A percentile compares a stretch with the other conserved stretches of the same genome.
These are phyloP conservation scores for Onychorhynchus coronatus DNA, from an alignment of 2,113 vertebrate genomes.

Conservation along the genomic window DNA sequence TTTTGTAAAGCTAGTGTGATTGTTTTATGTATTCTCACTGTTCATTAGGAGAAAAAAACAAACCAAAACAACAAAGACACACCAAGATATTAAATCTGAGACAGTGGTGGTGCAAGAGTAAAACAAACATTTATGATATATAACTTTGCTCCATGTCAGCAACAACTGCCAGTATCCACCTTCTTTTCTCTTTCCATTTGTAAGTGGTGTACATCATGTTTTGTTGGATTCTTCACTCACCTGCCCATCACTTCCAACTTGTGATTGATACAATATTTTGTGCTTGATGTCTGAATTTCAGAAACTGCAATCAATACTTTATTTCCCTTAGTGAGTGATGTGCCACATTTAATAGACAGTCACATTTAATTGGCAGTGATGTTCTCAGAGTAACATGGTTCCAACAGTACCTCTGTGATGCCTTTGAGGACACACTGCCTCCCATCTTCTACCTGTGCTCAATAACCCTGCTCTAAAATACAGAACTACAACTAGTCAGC, in stretches of 20 bases:
- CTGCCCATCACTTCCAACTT: neutral
- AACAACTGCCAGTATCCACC: neutral
- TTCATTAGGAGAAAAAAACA: neutral
- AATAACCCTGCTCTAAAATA: neutral
- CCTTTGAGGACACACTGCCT: neutral
- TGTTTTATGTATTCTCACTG: neutral
- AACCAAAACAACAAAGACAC: neutral
- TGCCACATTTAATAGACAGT: neutral
- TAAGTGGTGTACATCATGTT: neutral
- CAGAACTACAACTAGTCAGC: neutral
- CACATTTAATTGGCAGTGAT: neutral
- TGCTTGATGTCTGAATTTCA: neutral
- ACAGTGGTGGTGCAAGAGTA: neutral
- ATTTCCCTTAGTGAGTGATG: neutral
- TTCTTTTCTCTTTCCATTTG: neutral
- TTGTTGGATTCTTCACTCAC: neutral
- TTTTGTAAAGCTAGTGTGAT: neutral
- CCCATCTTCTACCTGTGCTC: neutral
- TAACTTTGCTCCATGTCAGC: neutral
- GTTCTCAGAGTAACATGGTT: neutral
- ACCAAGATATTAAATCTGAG: neutral
- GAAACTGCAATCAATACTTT: neutral
- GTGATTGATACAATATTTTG: neutral
- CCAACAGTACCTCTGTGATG: neutral
- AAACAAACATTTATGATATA: neutral